A percentile compares a stretch with the other conserved stretches of the same genome.
Evolutionary conservation across 2,888 invertebrate species (phyloP).

Genomic region (Zele albiditarsus): DNA sequence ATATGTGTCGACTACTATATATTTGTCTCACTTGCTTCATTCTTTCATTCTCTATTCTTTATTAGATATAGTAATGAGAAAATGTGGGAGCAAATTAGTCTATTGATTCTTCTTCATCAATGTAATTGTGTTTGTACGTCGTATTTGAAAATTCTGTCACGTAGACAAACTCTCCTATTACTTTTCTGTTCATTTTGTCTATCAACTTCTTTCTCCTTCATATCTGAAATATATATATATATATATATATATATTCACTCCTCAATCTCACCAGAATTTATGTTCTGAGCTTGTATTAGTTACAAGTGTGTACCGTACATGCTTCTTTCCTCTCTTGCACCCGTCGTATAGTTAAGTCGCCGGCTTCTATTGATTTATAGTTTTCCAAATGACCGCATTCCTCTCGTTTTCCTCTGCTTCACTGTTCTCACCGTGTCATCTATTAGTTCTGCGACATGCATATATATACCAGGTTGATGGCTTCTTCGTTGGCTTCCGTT

Average conservation of each 20-base stretch:
- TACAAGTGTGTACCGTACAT: conserved; percentile 17
- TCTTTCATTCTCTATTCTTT: conserved; percentile 12
- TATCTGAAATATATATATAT: background rate
- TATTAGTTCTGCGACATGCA: conserved; percentile 27
- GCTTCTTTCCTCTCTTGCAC: conserved; percentile 12
- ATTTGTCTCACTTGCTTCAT: background rate
- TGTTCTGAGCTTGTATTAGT: conserved; percentile 15
- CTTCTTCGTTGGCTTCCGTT: no score
- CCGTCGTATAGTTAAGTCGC: background rate
- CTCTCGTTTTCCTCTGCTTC: conserved; percentile 37
- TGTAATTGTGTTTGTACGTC: conserved; percentile 27
- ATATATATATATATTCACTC: background rate
- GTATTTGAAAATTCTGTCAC: conserved; percentile 18
- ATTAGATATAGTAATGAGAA: conserved; percentile 21
- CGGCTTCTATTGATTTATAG: conserved; percentile 35
- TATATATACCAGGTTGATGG: background rate
- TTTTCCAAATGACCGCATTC: conserved; percentile 34
- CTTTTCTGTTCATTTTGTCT: conserved; percentile 8
- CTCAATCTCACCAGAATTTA: conserved; percentile 25
- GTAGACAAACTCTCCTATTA: conserved; percentile 13
- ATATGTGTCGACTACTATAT: background rate
- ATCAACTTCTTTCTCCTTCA: background rate
- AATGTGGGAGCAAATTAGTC: conserved; percentile 43
- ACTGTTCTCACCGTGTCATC: conserved; percentile 33
- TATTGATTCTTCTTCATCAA: conserved; percentile 35